phyloP scores from a whole-genome alignment of 1,140 invertebrate genomes.

The Thalassaphorura encarpata region DNA sequence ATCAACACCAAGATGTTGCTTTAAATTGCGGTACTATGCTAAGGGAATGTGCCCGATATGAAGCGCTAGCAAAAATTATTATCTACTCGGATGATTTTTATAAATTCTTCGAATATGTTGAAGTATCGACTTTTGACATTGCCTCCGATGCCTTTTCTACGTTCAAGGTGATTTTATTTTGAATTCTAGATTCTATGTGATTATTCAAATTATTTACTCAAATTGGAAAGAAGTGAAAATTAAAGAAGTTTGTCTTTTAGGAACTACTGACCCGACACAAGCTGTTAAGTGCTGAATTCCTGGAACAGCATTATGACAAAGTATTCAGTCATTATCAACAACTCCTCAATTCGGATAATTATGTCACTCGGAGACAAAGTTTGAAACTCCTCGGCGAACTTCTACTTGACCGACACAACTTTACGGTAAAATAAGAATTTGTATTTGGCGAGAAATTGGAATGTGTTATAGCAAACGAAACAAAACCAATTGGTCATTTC shows the following conservation, averaged over 20 bases:
- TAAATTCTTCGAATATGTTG: constrained; percentile 99
- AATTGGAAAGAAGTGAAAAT: too few relatives aligned
- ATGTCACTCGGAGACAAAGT: constrained; percentile 71
- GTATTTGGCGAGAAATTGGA: too few relatives aligned
- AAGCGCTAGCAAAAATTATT: constrained; percentile 78
- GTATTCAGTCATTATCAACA: constrained; percentile 96
- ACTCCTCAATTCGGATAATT: constrained; percentile 70
- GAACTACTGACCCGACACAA: constrained; percentile 98
- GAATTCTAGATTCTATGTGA: not conserved
- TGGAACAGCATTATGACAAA: constrained; percentile 97
- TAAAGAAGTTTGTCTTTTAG: constrained; percentile 47
- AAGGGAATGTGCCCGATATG: constrained; percentile 71
- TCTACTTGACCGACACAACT: constrained; percentile 96
- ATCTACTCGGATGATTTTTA: constrained; percentile 96
- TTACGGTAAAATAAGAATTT: constrained; percentile 82
- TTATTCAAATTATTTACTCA: not conserved
- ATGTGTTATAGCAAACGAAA: too few relatives aligned
- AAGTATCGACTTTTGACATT: constrained; percentile 99
- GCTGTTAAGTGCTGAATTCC: constrained; percentile 92
- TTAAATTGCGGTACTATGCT: constrained; percentile 99
- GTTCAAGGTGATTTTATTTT: constrained; percentile 79
- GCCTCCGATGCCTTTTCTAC: constrained; percentile 99
- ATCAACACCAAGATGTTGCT: constrained; percentile 97
- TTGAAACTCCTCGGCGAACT: constrained; percentile 95
- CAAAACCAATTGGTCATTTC: too few relatives aligned